These are phyloP conservation scores for Acanthurus tractus DNA, from an alignment of 2,797 vertebrate genomes.

Conservation along the genomic window DNA sequence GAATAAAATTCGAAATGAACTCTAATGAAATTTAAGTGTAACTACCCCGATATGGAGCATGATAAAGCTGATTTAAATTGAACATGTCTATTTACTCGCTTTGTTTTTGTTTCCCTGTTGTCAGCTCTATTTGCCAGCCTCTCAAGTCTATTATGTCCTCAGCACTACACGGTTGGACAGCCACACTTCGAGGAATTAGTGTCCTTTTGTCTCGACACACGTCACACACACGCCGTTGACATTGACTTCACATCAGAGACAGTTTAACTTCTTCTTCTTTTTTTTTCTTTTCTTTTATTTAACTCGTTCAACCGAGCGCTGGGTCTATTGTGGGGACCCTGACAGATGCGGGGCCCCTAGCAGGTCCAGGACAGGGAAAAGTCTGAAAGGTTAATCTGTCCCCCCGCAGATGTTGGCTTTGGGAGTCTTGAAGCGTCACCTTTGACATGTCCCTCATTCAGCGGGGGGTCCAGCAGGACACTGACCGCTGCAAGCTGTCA, in stretches of 20 bases:
- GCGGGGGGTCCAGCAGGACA: constrained; percentile 85
- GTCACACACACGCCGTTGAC: constrained; percentile 84
- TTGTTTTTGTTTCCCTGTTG: constrained; percentile 47
- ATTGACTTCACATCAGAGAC: constrained; percentile 86
- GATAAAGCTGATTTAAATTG: constrained; percentile 8
- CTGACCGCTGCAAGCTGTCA: constrained; percentile 92
- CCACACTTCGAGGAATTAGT: constrained; percentile 77
- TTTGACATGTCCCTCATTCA: constrained; percentile 91
- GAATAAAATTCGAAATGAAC: background rate
- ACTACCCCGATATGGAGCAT: background rate
- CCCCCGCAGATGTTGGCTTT: constrained; percentile 92
- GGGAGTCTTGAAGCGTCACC: constrained; percentile 94
- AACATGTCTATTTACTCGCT: background rate
- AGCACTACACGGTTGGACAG: constrained; percentile 72
- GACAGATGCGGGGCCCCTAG: constrained; percentile 88
- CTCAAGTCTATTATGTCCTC: constrained; percentile 62
- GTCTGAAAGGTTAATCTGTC: constrained; percentile 92
- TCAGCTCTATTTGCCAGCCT: constrained; percentile 39
- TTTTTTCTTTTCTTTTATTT: constrained; percentile 77
- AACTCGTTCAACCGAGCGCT: constrained; percentile 82
- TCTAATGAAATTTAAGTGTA: constrained; percentile 1
- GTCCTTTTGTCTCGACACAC: constrained; percentile 81
- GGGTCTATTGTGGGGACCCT: constrained; percentile 77
- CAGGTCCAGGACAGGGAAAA: constrained; percentile 90
- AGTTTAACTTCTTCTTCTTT: constrained; percentile 84